These are phyloP conservation scores for Microcebus murinus DNA, from an alignment of 2,113 vertebrate genomes.

Conservation along the genomic window DNA sequence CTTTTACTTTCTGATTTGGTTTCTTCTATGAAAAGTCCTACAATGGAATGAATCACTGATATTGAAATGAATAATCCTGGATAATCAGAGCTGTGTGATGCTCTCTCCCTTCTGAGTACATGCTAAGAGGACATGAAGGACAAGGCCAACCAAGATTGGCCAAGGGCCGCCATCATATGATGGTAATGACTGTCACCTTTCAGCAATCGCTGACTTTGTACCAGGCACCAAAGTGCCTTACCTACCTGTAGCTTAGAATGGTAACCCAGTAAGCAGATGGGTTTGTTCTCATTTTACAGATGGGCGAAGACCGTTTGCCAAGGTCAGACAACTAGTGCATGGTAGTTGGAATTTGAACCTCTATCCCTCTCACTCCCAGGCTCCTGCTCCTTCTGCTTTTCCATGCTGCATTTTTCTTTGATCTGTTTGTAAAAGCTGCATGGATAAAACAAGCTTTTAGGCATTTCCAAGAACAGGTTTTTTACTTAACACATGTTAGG, in stretches of 20 bases:
- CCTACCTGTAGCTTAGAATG: not conserved
- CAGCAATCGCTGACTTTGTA: not conserved
- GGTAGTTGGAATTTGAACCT: not conserved
- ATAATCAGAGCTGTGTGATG: not conserved
- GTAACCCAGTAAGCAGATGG: not conserved
- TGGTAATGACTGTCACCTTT: not conserved
- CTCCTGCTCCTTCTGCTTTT: not conserved
- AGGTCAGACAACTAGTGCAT: not conserved
- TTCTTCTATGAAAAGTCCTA: not conserved
- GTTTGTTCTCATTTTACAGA: not conserved
- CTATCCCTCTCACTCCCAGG: not conserved
- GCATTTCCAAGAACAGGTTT: slow-evolving; percentile 25
- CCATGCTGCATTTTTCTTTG: not conserved
- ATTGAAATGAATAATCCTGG: not conserved
- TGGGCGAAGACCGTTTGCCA: not conserved
- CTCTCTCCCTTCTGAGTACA: not conserved
- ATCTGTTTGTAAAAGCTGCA: not conserved
- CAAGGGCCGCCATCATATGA: too few relatives aligned
- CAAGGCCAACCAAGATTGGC: not conserved
- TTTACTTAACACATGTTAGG: slow-evolving; percentile 24
- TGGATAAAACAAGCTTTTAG: not conserved
- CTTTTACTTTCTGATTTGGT: not conserved
- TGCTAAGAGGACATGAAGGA: not conserved
- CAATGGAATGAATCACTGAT: not conserved
- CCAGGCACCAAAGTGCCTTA: not conserved